Evolutionary conservation across 2,888 invertebrate species (phyloP), one percentile per base, ranked within the genome.

Genomic region (Nymphalis polychloros): DNA sequence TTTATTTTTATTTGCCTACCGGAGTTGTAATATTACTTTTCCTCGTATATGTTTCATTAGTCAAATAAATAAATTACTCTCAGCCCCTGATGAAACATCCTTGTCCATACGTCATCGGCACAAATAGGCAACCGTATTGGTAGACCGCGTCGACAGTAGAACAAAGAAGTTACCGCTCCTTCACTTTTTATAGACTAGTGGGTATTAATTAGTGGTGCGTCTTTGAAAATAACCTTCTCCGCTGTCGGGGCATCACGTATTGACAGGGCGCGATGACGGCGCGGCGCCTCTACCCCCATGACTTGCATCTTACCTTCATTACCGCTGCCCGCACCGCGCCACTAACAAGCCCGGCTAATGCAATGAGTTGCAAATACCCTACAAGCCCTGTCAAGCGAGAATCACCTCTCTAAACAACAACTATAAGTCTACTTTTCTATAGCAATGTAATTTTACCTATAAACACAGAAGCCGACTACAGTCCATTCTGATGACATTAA

Each of bases 261-360:
- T 87, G 91, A 89, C 90, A 87, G 87, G 85, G 78, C 79, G 81
- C 83, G 87, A 85, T 86, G 89, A 88, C 84, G 88, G 84, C 84
- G 83, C 83, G 84, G 84, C 86, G 90, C 88, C 90, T 76, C 71
- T 74, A 76, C 73, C 71, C 83, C 83, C 82, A 78, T 92, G 92
- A 92, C 92, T 92, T 91, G 92, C 92, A 87, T 75, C 83, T 84
- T 82, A 79, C 84, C 86, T 88, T 92, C 89, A 91, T 90, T 91
- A 91, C 79, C 77, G 78, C 77, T 77, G 78, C 78, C 78, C 78
- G 73, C 75, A 72, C 72, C 76, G 78, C 78, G 75, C 76, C 85
- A 88, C 91, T 92, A 92, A 92, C 92, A 91, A 92, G 92, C 90
- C 87, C 76, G 82, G 90, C 88, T 91, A 92, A 92, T 91, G 90